Base-by-base conservation (phyloP, 2,113 vertebrate species). In the Campylomormyrus tamandua region DNA sequence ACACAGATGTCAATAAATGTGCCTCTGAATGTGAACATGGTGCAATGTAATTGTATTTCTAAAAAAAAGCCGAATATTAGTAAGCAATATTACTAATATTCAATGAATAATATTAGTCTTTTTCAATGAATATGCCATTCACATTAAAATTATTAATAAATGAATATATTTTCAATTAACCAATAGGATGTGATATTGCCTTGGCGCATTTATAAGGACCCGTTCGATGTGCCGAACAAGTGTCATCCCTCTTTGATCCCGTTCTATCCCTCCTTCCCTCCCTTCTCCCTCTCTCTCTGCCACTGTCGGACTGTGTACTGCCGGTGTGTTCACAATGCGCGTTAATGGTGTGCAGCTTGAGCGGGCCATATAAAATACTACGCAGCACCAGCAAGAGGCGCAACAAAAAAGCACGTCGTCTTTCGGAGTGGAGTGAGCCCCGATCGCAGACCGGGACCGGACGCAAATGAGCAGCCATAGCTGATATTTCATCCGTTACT, bases 301-400 rank as follows among this genome's bases (percentile, higher is more conserved):
- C 53, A 42, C 77, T 62, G 39, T 85, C 77, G 24, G 42, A 83
- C 66, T 89, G 27, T 52, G 46, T 88, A 56, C 27, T 46, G 89
- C 88, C 86, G 56, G 42, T 3, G 42, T 89, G 39, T 85, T 89
- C 77, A 84, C 89, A 62, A 80, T n/a, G 83, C 77, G 80, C 70
- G 46, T 89, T 80, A 74, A 89, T 52, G 70, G 49, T 15, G 35
- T 84, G 52, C 56, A 46, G 39, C n/a, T 46, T 87, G 89, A 92
- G 88, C 92, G 48, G 74, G 48, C 89, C 77, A 91, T 95, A 95
- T 95, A 95, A 95, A 95, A 91, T 92, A 83, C 92, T 92, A 88
- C 90, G 90, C 92, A 90, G 85, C 93, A n/a, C 90, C 89, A 88
- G 90, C 92, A 87, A 90, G 93, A 94, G 93, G 90, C 93, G 91